Conservation (phyloP, 2,888 invertebrate genomes). For the Lithophane ornitopus region DNA sequence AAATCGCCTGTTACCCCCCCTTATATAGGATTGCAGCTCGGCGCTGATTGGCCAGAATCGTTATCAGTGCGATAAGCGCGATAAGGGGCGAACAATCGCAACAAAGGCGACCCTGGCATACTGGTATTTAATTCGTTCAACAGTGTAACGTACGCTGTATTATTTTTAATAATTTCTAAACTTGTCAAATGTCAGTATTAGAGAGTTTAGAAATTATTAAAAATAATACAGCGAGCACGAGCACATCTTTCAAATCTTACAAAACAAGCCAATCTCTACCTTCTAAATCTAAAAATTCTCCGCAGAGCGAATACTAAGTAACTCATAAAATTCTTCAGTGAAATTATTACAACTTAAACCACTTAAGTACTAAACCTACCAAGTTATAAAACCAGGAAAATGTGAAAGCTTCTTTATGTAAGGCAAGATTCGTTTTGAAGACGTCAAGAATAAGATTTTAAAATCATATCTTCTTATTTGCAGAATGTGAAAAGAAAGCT, state of each 20-base stretch:
- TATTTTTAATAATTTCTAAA: too few relatives aligned
- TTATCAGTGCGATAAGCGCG: too few relatives aligned
- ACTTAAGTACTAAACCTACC: conserved; percentile 51
- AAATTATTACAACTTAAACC: conserved; percentile 62
- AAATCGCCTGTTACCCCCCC: too few relatives aligned
- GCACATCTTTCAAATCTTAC: neutral
- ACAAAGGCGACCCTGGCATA: too few relatives aligned
- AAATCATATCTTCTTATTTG: neutral
- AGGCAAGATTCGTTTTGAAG: conserved; percentile 27
- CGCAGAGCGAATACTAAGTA: conserved; percentile 7
- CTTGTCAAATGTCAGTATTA: too few relatives aligned
- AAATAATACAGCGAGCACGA: too few relatives aligned
- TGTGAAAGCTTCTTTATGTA: conserved; percentile 62
- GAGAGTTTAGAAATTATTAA: too few relatives aligned
- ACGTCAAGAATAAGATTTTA: conserved; percentile 26
- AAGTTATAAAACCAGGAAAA: conserved; percentile 48
- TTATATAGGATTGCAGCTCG: too few relatives aligned
- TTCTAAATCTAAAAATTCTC: neutral
- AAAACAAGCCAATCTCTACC: neutral
- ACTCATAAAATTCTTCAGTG: conserved; percentile 39
- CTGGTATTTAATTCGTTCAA: too few relatives aligned
- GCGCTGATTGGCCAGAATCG: too few relatives aligned
- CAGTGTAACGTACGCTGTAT: too few relatives aligned
- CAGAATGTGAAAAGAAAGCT: neutral
- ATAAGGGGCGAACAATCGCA: too few relatives aligned